Conservation (phyloP, 2,113 vertebrate genomes). For the Falcunculus frontatus region DNA sequence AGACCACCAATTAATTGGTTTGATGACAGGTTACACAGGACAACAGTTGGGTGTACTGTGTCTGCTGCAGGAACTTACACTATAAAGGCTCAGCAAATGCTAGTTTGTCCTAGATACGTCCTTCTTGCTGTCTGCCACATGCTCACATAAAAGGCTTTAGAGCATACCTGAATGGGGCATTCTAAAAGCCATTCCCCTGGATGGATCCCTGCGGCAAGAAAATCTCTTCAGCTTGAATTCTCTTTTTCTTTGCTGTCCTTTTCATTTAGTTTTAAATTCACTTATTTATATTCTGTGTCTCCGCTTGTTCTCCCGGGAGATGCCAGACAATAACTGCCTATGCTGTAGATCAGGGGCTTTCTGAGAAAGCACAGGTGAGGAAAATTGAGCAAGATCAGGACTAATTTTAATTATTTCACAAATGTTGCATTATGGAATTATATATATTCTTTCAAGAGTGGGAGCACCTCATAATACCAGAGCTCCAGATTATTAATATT, state of each 20-base stretch:
- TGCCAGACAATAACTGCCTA: background rate
- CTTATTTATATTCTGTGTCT: background rate
- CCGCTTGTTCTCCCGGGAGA: background rate
- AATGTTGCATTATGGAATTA: background rate
- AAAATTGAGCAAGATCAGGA: constrained; percentile 29
- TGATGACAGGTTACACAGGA: background rate
- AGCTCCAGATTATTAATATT: background rate
- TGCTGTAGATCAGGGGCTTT: background rate
- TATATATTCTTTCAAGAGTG: background rate
- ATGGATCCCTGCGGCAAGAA: background rate
- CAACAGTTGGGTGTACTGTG: background rate
- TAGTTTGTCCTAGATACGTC: background rate
- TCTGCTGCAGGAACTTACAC: background rate
- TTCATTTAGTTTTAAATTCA: constrained; percentile 30
- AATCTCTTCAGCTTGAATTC: background rate
- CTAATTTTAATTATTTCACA: constrained; percentile 39
- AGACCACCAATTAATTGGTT: background rate
- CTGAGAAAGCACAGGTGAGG: background rate
- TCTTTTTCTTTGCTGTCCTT: constrained; percentile 2
- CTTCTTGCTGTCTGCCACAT: background rate
- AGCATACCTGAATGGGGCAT: background rate
- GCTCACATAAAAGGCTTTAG: background rate
- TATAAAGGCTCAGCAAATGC: background rate
- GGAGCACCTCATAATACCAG: background rate
- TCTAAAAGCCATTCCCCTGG: background rate